Base-by-base conservation (phyloP, 2,888 invertebrate genomes). In the Thera obeliscata region DNA sequence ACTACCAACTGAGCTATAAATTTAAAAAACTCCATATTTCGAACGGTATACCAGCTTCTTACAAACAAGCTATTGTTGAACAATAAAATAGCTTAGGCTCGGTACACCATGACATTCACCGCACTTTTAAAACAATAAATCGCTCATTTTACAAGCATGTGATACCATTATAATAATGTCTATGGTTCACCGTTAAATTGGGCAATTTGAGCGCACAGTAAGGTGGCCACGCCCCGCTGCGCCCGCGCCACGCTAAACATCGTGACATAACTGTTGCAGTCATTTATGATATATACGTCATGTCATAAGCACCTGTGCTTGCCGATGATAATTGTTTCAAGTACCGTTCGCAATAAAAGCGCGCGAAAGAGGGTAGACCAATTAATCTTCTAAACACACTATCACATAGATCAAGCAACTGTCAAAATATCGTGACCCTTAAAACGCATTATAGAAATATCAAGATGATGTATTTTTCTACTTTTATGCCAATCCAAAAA, bases 111-210 rank as follows among this genome's bases (percentile, higher is more conserved):
- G 33, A 52, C 9, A 52, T 52, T 50, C 9, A 36, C 46, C 35
- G 11, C 48, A 58, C 49, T 50, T 56, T 61, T 36, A 66, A 58
- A 65, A 61, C 54, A 57, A 61, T 61, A 61, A 41, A 57, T 59
- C 46, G 12, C 61, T 48, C n/a, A n/a, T n/a, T 33, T 56, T 36
- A 46, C 49, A 57, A 2, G 38, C 57, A 55, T 67, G 55, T 67
- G 62, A 54, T 67, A 58, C 41, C 49, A 67, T 67, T 52, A 59
- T 41, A 67, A 59, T 66, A 61, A 71, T 61, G 56, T 66, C 60
- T 69, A 70, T 67, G 66, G 69, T 85, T 84, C 87, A 89, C 91
- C 90, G 92, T 92, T 91, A 92, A 92, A 91, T 91, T 91, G 88
- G 89, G 83, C 88, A 89, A 89, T 92, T 91, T 88, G 84, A 84